Percentiles rank a stretch among this genome's conserved stretches.
These are phyloP conservation scores for Rhipidura dahli DNA, from an alignment of 2,113 vertebrate genomes.

Conservation along the genomic window DNA sequence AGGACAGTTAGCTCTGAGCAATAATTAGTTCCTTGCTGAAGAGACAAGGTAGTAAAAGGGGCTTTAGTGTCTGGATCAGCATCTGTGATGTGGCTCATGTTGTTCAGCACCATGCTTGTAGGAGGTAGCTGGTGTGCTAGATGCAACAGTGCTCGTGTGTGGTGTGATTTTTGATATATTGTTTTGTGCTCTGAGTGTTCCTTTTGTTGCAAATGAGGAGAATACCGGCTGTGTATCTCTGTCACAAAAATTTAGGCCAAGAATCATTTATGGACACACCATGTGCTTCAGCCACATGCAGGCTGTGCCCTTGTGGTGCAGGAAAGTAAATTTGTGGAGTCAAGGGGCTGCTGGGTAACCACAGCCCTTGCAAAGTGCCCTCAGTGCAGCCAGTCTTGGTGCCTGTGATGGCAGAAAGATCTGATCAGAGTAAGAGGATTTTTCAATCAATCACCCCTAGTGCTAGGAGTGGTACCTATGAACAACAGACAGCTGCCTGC, in stretches of 20 bases:
- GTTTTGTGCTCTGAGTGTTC: not conserved
- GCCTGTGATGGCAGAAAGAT: not conserved
- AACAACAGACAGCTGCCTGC: not conserved
- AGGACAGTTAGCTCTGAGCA: not conserved
- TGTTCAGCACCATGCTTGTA: not conserved
- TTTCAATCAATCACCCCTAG: rapidly evolving
- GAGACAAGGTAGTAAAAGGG: not conserved
- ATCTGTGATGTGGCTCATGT: not conserved
- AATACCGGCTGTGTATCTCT: not conserved
- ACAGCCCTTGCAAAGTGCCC: not conserved
- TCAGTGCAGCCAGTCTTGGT: rapidly evolving
- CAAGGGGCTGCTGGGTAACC: not conserved
- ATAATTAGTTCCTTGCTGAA: not conserved
- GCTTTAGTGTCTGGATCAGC: not conserved
- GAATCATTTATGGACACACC: not conserved
- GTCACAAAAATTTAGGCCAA: not conserved
- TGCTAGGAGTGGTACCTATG: rapidly evolving
- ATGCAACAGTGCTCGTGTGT: not conserved
- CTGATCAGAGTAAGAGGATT: not conserved
- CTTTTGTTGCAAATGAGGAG: not conserved
- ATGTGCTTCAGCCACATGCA: rapidly evolving
- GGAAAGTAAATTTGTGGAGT: not conserved
- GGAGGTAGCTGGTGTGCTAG: not conserved
- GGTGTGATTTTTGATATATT: not conserved
- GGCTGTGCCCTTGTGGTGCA: not conserved